Conservation (phyloP, 2,113 vertebrate genomes). For the Callipepla californica region DNA sequence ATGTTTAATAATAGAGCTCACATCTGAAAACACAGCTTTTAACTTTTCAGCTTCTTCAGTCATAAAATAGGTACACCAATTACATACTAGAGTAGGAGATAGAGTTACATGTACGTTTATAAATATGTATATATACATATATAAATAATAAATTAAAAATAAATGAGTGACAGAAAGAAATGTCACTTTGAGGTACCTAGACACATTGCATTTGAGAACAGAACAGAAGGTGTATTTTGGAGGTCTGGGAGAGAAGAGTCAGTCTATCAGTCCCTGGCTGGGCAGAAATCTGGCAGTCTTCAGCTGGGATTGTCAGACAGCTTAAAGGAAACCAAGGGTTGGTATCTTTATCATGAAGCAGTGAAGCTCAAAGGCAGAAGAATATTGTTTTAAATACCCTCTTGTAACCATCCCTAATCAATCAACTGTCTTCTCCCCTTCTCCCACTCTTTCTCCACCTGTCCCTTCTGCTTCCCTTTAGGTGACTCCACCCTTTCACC, state of each 20-base stretch:
- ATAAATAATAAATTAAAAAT: not conserved
- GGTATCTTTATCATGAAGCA: constrained; percentile 40
- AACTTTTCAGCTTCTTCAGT: not conserved
- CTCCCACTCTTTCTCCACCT: constrained; percentile 51
- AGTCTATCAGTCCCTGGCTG: not conserved
- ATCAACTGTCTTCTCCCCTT: constrained; percentile 30
- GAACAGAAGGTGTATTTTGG: not conserved
- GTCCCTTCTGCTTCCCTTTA: not conserved
- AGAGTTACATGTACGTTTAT: not conserved
- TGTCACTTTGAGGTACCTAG: not conserved
- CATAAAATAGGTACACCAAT: not conserved
- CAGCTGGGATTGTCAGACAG: not conserved
- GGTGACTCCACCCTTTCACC: constrained; percentile 57
- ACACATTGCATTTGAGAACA: not conserved
- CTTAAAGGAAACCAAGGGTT: constrained; percentile 14
- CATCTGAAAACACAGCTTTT: not conserved
- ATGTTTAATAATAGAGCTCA: not conserved
- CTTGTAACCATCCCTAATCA: constrained; percentile 36
- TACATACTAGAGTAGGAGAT: not conserved
- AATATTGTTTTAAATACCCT: not conserved
- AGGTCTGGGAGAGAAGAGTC: not conserved
- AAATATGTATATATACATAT: not conserved
- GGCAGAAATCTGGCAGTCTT: constrained; percentile 7
- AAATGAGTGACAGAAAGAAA: not conserved
- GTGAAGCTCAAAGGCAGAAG: constrained; percentile 13